A percentile compares a stretch with the other conserved stretches of the same genome.
Evolutionary conservation across 2,888 invertebrate species (phyloP).

Genomic region (Drosophila kokeensis): DNA sequence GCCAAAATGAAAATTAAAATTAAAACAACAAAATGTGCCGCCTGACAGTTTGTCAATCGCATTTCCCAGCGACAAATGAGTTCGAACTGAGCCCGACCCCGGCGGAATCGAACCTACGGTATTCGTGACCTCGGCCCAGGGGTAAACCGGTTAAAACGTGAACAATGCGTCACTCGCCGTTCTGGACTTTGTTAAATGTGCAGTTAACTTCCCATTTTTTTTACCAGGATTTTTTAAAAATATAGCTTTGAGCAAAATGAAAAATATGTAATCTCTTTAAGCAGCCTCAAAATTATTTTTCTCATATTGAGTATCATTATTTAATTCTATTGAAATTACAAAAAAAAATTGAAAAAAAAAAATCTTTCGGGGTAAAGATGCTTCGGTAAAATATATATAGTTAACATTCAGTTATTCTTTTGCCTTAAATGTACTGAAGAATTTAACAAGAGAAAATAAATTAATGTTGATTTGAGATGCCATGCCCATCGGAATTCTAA

Average conservation of each 20-base stretch:
- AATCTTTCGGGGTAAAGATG: not conserved
- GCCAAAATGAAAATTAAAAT: constrained; percentile 51
- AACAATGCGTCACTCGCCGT: constrained; percentile 39
- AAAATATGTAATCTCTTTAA: not conserved
- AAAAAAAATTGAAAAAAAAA: not conserved
- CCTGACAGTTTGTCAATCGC: constrained; percentile 80
- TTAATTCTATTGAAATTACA: not conserved
- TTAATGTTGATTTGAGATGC: not conserved
- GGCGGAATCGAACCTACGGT: constrained; percentile 10
- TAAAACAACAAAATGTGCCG: constrained; percentile 63
- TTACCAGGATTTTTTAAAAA: not conserved
- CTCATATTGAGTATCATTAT: not conserved
- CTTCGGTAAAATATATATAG: not conserved
- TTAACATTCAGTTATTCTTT: not conserved
- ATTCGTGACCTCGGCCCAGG: constrained; percentile 14
- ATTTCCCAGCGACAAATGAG: constrained; percentile 71
- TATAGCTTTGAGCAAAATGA: not conserved
- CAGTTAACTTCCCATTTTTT: constrained; percentile 25
- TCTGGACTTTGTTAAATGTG: constrained; percentile 66
- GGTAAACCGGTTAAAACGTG: constrained; percentile 3
- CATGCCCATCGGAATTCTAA: constrained; percentile 1
- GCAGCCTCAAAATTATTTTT: not conserved
- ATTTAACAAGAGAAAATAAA: constrained; percentile 3
- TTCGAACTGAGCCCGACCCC: constrained; percentile 35
- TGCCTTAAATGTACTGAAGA: not conserved